These are phyloP conservation scores for Gephyroberyx darwinii DNA, from an alignment of 2,797 vertebrate genomes.

Conservation along the genomic window DNA sequence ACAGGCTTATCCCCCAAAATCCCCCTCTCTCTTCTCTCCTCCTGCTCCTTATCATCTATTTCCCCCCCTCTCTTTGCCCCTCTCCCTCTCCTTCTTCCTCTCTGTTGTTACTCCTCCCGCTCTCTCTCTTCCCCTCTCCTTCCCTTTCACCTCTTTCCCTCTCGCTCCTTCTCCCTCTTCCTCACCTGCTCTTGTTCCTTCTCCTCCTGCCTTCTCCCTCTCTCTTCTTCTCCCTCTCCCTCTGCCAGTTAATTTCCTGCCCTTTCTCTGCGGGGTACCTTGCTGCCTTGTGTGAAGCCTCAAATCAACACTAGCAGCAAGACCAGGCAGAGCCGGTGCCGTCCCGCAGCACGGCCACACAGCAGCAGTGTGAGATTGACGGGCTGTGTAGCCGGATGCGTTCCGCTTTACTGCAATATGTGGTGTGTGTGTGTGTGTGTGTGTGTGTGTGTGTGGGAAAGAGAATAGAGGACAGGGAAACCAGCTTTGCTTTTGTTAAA, in stretches of 20 bases:
- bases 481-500: constrained; percentile 66
- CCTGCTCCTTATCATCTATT: neutral
- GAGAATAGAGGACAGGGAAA: constrained; percentile 49
- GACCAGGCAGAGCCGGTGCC: constrained; percentile 50
- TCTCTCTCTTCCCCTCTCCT: no score
- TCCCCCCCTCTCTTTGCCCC: no score
- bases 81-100: neutral
- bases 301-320: constrained; percentile 67
- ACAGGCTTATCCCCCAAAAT: constrained; percentile 26
- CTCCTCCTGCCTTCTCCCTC: neutral
- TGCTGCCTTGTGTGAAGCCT: constrained; percentile 49
- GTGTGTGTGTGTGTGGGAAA: constrained; percentile 38
- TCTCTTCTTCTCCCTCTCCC: constrained; percentile 1
- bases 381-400: constrained; percentile 61
- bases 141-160: no score
- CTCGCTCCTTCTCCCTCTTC: neutral
- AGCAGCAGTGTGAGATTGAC: constrained; percentile 63
- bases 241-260: constrained; percentile 20
- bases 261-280: constrained; percentile 27
- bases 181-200: no score
- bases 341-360: constrained; percentile 67
- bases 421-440: constrained; percentile 51
- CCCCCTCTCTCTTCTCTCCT: neutral
- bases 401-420: constrained; percentile 60
- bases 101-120: no score